Evolutionary conservation across 2,113 vertebrate genomes (phyloP).

Genomic region (Heliornis fulica): DNA sequence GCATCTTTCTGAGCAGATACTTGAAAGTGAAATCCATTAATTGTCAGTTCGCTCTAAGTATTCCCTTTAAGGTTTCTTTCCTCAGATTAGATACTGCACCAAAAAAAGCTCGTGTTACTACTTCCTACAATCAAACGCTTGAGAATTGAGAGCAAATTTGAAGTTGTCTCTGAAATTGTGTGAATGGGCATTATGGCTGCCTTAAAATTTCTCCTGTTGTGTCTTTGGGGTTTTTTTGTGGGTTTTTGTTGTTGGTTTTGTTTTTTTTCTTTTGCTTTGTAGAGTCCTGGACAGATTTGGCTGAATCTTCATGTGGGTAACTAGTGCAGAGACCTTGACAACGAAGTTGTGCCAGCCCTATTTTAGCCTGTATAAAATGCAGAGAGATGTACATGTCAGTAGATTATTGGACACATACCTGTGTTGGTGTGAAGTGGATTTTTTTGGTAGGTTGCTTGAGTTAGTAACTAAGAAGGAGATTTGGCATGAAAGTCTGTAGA

Average conservation of each 20-base stretch:
- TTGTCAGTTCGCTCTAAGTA: neutral
- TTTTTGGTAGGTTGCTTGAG: neutral
- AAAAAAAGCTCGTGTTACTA: neutral
- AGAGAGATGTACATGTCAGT: rapidly evolving
- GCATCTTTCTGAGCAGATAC: neutral
- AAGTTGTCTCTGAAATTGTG: neutral
- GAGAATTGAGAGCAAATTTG: neutral
- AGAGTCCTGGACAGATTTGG: neutral
- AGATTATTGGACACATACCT: neutral
- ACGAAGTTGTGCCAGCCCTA: neutral
- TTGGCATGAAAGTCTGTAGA: neutral
- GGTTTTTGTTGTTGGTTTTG: too few relatives aligned
- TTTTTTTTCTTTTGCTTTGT: neutral
- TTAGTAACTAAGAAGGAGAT: neutral
- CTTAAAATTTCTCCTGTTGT: neutral
- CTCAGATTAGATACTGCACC: neutral
- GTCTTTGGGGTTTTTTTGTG: too few relatives aligned
- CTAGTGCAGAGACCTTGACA: neutral
- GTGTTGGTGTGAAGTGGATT: neutral
- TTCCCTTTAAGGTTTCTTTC: neutral
- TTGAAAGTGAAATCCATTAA: conserved; percentile 9
- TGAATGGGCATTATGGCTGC: neutral
- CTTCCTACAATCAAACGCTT: neutral
- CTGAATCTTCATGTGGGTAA: neutral
- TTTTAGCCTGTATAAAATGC: neutral